These are phyloP conservation scores for Aelia acuminata DNA, from an alignment of 2,888 invertebrate species.

Conservation along the genomic window DNA sequence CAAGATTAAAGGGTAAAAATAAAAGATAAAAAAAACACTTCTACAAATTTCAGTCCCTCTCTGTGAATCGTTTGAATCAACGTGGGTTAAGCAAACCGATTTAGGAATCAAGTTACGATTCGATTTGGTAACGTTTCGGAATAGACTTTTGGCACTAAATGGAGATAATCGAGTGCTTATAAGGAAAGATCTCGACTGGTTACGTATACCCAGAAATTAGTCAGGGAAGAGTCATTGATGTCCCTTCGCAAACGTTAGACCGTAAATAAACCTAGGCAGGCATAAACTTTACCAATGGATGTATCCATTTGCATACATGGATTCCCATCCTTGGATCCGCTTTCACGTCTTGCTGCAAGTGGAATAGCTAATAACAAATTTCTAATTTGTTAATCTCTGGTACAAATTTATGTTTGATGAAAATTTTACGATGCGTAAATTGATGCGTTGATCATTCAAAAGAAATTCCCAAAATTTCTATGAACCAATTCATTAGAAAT, in stretches of 20 bases:
- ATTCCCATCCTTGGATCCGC: constrained; percentile 20
- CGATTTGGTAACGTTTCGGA: neutral
- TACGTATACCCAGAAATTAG: neutral
- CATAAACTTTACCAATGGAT: neutral
- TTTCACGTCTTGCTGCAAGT: constrained; percentile 4
- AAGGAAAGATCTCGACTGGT: neutral
- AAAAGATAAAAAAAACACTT: no score
- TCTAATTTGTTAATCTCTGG: no score
- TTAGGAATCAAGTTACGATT: neutral
- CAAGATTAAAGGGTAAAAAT: no score
- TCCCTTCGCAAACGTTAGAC: neutral
- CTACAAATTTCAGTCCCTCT: neutral
- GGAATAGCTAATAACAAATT: neutral
- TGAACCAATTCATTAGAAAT: no score
- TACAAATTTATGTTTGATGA: no score
- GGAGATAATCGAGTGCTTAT: neutral
- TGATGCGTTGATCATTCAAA: no score
- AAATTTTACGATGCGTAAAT: no score
- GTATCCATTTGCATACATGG: neutral
- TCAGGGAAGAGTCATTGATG: neutral
- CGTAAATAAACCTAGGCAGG: neutral
- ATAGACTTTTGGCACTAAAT: neutral
- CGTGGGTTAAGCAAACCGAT: neutral
- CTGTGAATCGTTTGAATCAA: neutral
- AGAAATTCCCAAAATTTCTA: no score